Evolutionary conservation across 2,113 vertebrate species (phyloP).

Genomic region (Geothlypis trichas): DNA sequence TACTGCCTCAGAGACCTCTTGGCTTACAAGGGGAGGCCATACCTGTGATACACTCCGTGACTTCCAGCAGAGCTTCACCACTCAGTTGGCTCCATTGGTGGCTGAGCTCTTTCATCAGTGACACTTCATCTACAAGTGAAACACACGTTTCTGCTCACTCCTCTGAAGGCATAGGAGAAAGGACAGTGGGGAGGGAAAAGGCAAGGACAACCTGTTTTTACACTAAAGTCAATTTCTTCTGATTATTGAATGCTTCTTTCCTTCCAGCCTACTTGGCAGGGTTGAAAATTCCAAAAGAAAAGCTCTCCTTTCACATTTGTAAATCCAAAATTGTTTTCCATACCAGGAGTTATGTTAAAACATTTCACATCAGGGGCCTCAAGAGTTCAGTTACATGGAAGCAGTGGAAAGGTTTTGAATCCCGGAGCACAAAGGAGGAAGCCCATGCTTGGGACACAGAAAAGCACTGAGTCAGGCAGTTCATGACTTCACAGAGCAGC

Average conservation of each 20-base stretch:
- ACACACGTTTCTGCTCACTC: not conserved
- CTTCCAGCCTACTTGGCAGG: not conserved
- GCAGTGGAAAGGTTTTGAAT: not conserved
- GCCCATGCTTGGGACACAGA: not conserved
- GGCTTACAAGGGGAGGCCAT: too few relatives aligned
- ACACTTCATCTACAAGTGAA: not conserved
- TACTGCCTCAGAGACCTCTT: too few relatives aligned
- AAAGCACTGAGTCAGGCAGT: not conserved
- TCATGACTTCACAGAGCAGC: not conserved
- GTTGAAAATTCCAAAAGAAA: not conserved
- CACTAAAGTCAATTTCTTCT: not conserved
- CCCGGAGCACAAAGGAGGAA: not conserved
- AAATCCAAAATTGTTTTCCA: not conserved
- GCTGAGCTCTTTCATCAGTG: not conserved
- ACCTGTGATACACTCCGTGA: too few relatives aligned
- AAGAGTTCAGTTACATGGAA: not conserved
- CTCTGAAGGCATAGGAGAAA: not conserved
- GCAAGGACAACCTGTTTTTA: not conserved
- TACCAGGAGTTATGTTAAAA: not conserved
- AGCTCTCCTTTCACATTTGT: not conserved
- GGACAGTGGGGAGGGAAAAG: not conserved
- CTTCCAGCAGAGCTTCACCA: not conserved
- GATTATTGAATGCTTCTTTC: not conserved
- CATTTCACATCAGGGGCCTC: not conserved
- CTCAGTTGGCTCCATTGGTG: not conserved